Base-by-base conservation (phyloP, 1,140 invertebrate genomes). In the Pteromalus puparum region DNA sequence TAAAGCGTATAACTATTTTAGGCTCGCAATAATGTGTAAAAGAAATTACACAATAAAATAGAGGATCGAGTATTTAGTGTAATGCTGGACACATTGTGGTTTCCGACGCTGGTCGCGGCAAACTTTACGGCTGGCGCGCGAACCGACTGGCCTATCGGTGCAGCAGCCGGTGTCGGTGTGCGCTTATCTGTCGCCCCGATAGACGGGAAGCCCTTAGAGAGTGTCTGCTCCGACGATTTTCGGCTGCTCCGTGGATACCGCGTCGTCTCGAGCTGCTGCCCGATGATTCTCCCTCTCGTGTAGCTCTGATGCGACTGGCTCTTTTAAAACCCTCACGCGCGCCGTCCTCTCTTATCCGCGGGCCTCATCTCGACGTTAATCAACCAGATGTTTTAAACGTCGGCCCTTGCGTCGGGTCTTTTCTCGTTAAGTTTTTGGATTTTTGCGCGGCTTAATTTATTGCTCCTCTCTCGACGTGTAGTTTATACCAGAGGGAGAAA, bases 131-230 rank as follows among this genome's bases (percentile, higher is more conserved):
- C 28, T 18, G 9, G 15, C 21, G 12, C 10, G 48, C 46, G 75
- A 61, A 30, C 28, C 26, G 61, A n/a, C n/a, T n/a, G 48, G 38
- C 61, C 28, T 67, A 30, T 67, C 26, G 61, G 21, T 4, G 9
- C 7, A 53, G 48, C 18, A n/a, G n/a, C n/a, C 34, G 34, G 34
- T 34, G 34, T 34, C 38, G 48, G 30, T 46, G 21, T 53, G 75
- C 48, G 61, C 26, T 77, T 77, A 77, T 77, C 75, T 61, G 24
- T 77, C 26, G 15, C 28, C 24, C 30, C 46, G 26, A 77, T 79
- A 7, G 34, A 79, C n/a, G 65, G 65, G 65, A 68, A 26, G 65
- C 21, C 24, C n/a, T 24, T 28, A 26, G 26, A 68, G 24, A 68
- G 65, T 9, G 65, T 9, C 24, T 9, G 9, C 18, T 68, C 24